A percentile compares a stretch with the other conserved stretches of the same genome.
Conservation (phyloP, 2,888 invertebrate species). For the Griposia aprilina region DNA sequence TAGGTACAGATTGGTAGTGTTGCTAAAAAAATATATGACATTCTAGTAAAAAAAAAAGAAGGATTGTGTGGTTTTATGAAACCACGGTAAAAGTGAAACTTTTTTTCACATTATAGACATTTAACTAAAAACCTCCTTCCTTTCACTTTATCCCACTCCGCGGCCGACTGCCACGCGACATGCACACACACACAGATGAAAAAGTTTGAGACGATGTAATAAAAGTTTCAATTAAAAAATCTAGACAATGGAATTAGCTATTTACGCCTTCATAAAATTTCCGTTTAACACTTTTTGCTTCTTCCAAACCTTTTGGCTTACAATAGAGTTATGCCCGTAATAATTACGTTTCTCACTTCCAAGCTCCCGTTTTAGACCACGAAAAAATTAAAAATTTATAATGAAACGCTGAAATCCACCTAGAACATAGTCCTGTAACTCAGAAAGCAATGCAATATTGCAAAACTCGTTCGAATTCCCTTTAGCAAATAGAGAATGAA, state of each 20-base stretch:
- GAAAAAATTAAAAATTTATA: background rate
- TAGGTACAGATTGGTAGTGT: background rate
- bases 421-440: background rate
- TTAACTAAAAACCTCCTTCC: too few relatives aligned
- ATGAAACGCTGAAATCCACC: background rate
- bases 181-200: too few relatives aligned
- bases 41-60: background rate
- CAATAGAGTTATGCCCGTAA: background rate
- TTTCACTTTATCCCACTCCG: too few relatives aligned
- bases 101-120: too few relatives aligned
- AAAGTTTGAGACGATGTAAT: too few relatives aligned
- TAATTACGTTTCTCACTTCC: background rate
- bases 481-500: slow-evolving; percentile 11
- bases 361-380: too few relatives aligned
- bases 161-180: too few relatives aligned
- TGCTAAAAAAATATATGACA: background rate
- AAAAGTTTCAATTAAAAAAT: too few relatives aligned
- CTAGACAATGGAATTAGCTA: background rate
- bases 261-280: background rate
- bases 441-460: background rate
- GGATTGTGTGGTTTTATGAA: too few relatives aligned
- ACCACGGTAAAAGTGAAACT: too few relatives aligned
- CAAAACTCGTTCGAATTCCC: background rate
- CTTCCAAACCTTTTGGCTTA: background rate
- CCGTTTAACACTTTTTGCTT: background rate